Base-by-base conservation (phyloP, 2,888 invertebrate genomes). In the Acleris cristana region DNA sequence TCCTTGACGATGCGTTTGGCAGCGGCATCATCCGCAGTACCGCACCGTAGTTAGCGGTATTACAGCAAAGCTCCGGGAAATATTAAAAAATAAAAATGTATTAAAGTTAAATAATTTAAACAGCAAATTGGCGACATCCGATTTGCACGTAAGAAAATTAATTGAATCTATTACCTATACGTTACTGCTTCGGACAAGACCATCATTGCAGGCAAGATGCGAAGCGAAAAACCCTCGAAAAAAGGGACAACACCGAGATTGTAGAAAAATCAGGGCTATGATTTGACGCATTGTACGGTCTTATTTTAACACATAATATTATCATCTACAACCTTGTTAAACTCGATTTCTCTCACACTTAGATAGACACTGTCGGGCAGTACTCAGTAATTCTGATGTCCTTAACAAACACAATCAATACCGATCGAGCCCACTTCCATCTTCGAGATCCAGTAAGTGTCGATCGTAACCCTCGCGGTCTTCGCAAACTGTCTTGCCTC, bases 401-500 rank as follows among this genome's bases (percentile, higher is more conserved):
- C 5, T 48, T 40, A 40, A 40, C 12, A 40, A 48, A 48, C 7
- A 48, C 48, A 48, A 7, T 8, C n/a, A 4, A 48, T 48, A n/a
- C 44, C 45, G 64, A 58, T 52, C 26, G 64, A 64, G 57, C n/a
- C 52, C 44, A 52, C 48, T 55, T 19, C 16, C 40, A 14, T 14
- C 34, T 40, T 21, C 18, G 34, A 60, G 49, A 16, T 65, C 44
- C 16, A 34, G 2, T 23, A 59, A 54, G 59, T 34, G 64, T 45
- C 30, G 16, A 44, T 51, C 58, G 51, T 53, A 21, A 59, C 53
- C 51, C 66, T 61, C 53, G 49, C 14, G 40, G 40, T 14, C 40
- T 40, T 40, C 40, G 48, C 48, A 65, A 23, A 19, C 18, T 18
- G 7, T 49, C 48, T 19, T 21, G 44, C 61, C 40, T 16, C 45